phyloP scores from a whole-genome alignment of 2,113 vertebrate species.

The Sapajus apella region DNA sequence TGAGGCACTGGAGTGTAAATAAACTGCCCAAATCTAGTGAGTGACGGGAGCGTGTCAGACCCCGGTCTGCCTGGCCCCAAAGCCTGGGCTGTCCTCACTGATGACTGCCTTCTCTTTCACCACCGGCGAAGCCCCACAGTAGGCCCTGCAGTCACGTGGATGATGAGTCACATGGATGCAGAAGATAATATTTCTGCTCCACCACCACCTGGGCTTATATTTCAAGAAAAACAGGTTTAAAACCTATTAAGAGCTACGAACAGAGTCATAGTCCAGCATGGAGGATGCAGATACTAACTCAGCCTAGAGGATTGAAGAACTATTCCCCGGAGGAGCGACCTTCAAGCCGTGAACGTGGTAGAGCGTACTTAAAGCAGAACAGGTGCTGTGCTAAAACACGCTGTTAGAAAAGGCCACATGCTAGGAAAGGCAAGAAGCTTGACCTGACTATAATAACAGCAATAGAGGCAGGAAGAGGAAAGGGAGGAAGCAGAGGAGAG shows the following conservation, averaged over 20 bases:
- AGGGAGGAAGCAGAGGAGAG: neutral
- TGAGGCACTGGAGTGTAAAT: neutral
- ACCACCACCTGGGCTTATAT: neutral
- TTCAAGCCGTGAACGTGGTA: fast-evolving
- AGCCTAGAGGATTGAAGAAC: neutral
- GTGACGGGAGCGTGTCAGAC: neutral
- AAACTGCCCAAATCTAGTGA: neutral
- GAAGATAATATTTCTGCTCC: neutral
- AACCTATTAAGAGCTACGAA: neutral
- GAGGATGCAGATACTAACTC: neutral
- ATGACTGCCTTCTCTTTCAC: neutral
- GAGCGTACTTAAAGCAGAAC: neutral
- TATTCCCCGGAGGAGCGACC: neutral
- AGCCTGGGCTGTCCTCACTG: neutral
- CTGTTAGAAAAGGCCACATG: neutral
- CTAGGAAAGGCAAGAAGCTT: neutral
- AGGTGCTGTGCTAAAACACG: neutral
- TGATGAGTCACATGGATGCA: neutral
- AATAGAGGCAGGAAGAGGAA: too few relatives aligned
- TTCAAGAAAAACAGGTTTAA: neutral
- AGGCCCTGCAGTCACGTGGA: neutral
- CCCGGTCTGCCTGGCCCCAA: neutral
- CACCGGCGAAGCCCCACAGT: neutral
- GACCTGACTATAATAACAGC: fast-evolving
- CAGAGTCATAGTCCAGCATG: neutral